These are phyloP conservation scores for Caenorhabditis sulstoni DNA, from an alignment of 2,888 invertebrate genomes.

Conservation along the genomic window DNA sequence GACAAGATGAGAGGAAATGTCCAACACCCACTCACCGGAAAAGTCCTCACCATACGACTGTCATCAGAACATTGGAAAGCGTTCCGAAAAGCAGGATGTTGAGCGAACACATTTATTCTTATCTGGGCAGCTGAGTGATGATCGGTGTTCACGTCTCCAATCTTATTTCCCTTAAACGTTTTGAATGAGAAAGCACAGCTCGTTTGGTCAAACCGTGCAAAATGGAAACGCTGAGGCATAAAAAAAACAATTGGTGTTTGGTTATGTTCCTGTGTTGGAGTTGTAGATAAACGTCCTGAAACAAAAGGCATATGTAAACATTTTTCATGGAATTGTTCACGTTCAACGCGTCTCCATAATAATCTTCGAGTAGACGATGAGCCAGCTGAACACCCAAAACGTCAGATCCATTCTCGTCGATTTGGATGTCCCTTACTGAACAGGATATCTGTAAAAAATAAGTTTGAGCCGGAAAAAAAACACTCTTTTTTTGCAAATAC, in stretches of 20 bases:
- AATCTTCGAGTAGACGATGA: neutral
- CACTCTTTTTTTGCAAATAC: neutral
- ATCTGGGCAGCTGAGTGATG: neutral
- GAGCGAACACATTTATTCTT: neutral
- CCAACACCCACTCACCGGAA: neutral
- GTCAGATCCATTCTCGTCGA: conserved; percentile 13
- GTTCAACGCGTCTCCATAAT: neutral
- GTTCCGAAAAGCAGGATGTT: neutral
- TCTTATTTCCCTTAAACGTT: too few relatives aligned
- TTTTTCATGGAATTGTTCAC: too few relatives aligned
- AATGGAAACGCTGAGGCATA: neutral
- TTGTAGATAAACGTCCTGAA: neutral
- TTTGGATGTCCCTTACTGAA: neutral
- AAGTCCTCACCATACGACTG: neutral
- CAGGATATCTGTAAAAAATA: neutral
- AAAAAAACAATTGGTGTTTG: conserved; percentile 8
- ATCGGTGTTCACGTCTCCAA: neutral
- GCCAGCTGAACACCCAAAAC: conserved; percentile 2
- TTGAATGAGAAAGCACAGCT: too few relatives aligned
- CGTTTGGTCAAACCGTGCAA: neutral
- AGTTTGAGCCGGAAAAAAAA: neutral
- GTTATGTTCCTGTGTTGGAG: neutral
- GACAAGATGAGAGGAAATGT: neutral
- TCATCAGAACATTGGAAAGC: neutral
- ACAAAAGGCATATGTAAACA: neutral